Base-by-base conservation (phyloP, 2,113 vertebrate species). In the Myiopsitta monachus region DNA sequence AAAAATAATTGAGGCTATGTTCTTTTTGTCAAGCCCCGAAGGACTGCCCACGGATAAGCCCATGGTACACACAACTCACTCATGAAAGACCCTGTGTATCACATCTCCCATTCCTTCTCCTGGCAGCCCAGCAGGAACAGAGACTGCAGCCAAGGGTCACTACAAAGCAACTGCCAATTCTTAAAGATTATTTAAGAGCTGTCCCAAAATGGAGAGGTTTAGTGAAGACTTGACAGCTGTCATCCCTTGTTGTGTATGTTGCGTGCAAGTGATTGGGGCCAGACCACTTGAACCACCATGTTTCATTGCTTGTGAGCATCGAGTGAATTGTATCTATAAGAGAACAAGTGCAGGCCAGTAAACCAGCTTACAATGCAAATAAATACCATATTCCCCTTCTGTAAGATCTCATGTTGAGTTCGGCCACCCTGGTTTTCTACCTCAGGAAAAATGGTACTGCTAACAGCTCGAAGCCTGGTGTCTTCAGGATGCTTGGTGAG, bases 261-360 rank as follows among this genome's bases (percentile, higher is more conserved):
- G 55, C 41, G 38, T 1, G 4, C 15, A 41, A 41, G 39, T 11
- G n/a, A 19, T 3, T 3, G 0, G 14, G 43, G 24, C 33, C 70
- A 69, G 47, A 39, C 44, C n/a, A 9, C 39, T 54, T 6, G 1
- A 79, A 39, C 38, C 30, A 47, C 12, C n/a, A 19, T 5, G 3
- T 46, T 31, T 69, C 5, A 2, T 30, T 72, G 14, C 57, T 69
- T 57, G 27, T 51, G 54, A 89, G 39, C 1, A 2, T 23, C 11
- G 16, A 73, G n/a, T 16, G 49, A 92, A 70, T 33, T 43, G 76
- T 72, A 92, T 36, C 51, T 88, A 0, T 43, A 41, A n/a, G 7
- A 66, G 41, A 82, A 75, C 0, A 1, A 66, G 30, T 31, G 3
- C 0, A 1, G 22, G 19, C 7, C 9, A n/a, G 55, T 67, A 73